These are phyloP conservation scores for Coleophora deauratella DNA, from an alignment of 2,888 invertebrate genomes.

Conservation along the genomic window DNA sequence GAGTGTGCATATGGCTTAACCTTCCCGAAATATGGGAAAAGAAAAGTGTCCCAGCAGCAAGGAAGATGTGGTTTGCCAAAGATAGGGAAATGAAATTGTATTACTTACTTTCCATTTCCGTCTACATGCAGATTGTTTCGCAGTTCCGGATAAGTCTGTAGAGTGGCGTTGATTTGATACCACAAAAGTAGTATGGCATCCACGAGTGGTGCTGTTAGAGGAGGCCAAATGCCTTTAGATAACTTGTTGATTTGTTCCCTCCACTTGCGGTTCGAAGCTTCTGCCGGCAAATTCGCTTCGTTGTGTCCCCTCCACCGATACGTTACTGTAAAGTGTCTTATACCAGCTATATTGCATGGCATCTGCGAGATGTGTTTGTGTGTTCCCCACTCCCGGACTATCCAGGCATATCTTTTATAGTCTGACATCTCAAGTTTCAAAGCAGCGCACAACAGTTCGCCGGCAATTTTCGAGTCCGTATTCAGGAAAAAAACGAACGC, in stretches of 20 bases:
- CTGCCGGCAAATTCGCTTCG: constrained; percentile 2
- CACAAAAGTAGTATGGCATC: constrained; percentile 23
- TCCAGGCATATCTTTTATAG: constrained; percentile 28
- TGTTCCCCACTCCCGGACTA: constrained; percentile 34
- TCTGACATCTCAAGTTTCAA: constrained; percentile 55
- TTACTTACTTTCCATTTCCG: background rate
- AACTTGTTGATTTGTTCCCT: too few relatives aligned
- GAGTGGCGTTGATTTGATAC: constrained; percentile 6
- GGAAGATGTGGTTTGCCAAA: too few relatives aligned
- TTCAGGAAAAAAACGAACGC: constrained; percentile 88
- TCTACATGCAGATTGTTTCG: constrained; percentile 11
- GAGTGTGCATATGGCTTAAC: too few relatives aligned
- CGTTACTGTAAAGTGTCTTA: constrained; percentile 23
- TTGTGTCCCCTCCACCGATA: constrained; percentile 17
- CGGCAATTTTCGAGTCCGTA: constrained; percentile 76
- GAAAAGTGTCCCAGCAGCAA: too few relatives aligned
- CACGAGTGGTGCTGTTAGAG: constrained; percentile 15
- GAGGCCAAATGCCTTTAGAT: constrained; percentile 18
- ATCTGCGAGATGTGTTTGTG: background rate
- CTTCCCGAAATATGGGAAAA: too few relatives aligned
- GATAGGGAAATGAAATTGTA: too few relatives aligned
- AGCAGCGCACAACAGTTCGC: constrained; percentile 80
- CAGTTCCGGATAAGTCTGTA: constrained; percentile 6
- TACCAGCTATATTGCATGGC: background rate
- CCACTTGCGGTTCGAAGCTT: too few relatives aligned